Percentiles rank a stretch among this genome's conserved stretches.
phyloP scores from a whole-genome alignment of 2,113 vertebrate genomes.

The Alces alces region DNA sequence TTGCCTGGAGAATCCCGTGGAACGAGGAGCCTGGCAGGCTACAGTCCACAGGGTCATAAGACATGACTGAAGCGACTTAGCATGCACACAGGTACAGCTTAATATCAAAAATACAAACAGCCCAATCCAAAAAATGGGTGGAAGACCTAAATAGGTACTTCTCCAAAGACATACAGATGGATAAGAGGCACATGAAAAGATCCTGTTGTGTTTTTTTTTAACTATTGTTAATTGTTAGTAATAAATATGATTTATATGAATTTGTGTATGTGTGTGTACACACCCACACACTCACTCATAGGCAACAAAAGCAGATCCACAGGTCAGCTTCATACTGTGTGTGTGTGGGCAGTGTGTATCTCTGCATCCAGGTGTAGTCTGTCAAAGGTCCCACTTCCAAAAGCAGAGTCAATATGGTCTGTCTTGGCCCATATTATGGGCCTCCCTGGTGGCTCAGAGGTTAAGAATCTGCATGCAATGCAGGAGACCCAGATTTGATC shows the following conservation, averaged over 20 bases:
- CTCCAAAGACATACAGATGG: background rate
- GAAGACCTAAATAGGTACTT: background rate
- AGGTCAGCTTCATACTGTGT: background rate
- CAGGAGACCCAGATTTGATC: background rate
- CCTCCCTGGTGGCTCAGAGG: background rate
- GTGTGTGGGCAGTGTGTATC: accelerated
- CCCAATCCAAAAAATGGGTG: background rate
- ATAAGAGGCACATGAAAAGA: background rate
- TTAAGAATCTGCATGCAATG: background rate
- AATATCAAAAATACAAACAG: background rate
- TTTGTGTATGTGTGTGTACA: background rate
- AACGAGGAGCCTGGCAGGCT: background rate
- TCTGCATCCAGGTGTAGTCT: background rate
- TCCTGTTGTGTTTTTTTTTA: background rate
- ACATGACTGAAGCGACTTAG: background rate
- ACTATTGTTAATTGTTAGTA: background rate
- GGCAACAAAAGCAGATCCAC: background rate
- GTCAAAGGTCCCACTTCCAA: background rate
- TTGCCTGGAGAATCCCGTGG: background rate
- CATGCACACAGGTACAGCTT: background rate
- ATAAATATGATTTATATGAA: background rate
- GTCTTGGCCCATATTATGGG: background rate
- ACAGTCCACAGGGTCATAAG: background rate
- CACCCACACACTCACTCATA: background rate
- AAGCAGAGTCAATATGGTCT: background rate